Percentiles rank a stretch among this genome's conserved stretches.
Conservation (phyloP, 2,113 vertebrate genomes). For the Motacilla alba region DNA sequence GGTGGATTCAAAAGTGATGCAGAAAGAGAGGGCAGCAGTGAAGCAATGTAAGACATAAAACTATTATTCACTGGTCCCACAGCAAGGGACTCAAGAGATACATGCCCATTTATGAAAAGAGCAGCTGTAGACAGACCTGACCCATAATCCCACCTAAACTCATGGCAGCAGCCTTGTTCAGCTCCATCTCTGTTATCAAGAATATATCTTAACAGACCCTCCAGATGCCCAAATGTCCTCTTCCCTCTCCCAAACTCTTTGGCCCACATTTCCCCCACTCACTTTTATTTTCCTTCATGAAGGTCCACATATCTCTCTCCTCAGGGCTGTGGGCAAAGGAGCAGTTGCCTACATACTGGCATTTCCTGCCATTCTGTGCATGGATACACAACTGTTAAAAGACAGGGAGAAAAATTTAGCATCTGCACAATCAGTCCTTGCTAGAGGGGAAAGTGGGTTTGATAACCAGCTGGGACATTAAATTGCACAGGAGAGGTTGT, state of each 20-base stretch:
- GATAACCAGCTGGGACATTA: not conserved
- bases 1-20: not conserved
- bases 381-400: constrained; percentile 85
- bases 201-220: not conserved
- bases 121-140: not conserved
- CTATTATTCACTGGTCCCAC: not conserved
- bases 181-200: not conserved
- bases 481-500: not conserved
- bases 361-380: constrained; percentile 87
- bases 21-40: not conserved
- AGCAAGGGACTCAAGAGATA: not conserved
- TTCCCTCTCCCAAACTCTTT: not conserved
- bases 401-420: constrained; percentile 1
- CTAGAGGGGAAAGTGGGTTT: not conserved
- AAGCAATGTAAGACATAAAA: not conserved
- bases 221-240: not conserved
- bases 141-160: not conserved
- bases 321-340: constrained; percentile 93
- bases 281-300: constrained; percentile 96
- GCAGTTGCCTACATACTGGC: constrained; percentile 88
- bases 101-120: not conserved
- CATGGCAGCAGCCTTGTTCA: not conserved
- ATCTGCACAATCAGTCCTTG: not conserved
- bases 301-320: constrained; percentile 95
- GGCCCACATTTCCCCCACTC: constrained; percentile 55